Base-by-base conservation (phyloP, 2,797 vertebrate species). In the Tolypeutes matacus region DNA sequence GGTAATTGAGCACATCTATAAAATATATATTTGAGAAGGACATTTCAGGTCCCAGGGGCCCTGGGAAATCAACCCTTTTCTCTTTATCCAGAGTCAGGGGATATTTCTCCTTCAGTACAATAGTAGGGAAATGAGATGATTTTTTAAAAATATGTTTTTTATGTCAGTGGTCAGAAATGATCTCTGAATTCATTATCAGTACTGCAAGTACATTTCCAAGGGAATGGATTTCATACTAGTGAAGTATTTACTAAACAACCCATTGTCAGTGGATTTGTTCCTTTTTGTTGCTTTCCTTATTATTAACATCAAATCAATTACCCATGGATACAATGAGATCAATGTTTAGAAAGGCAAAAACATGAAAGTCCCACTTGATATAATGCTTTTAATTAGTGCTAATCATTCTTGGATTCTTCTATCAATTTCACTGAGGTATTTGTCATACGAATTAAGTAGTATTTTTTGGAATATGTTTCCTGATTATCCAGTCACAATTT, bases 231-330 rank as follows among this genome's bases (percentile, higher is more conserved):
- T 86, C 51, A 56, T 65, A 49, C 5, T 39, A 56, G 58, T 75
- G 36, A 93, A 65, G 77, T 81, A 51, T 89, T 94, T 91, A 86
- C 29, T 69, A 64, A 88, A 67, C 9, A 82, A 46, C 67, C 92
- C 34, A 72, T 69, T 89, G 64, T 85, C 77, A 49, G 39, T 89
- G 69, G 85, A 69, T 85, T 92, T 90, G 23, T 93, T 95, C 31
- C 21, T 69, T 92, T 89, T 49, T 76, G 13, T 64, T 84, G 18
- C 42, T 84, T 86, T 90, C 34, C 39, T 87, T 86, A 34, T 14
- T 78, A 20, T 58, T 70, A 92, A 81, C n/a, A 80, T 25, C 20
- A 80, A 91, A 73, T 80, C 25, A 58, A 42, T 92, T 93, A 15
- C 42, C 72, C 29, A 10, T 70, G 51, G 46, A 25, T 82, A n/a